Base-by-base conservation (phyloP, 1,140 invertebrate genomes). In the Sarcophaga peregrina region DNA sequence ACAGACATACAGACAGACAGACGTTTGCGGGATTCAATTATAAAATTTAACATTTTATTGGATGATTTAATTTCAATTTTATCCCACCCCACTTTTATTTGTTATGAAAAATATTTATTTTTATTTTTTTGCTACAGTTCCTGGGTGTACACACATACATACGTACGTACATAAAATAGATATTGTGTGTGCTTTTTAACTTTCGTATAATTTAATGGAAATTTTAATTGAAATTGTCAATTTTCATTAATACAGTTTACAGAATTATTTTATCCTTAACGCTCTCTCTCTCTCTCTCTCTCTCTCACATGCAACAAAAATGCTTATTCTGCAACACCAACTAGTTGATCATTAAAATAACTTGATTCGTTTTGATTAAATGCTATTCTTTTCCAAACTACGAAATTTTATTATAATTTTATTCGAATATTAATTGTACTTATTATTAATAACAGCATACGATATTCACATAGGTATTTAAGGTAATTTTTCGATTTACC, bases 151-250 rank as follows among this genome's bases (percentile, higher is more conserved):
- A 50, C 8, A n/a, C n/a, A n/a, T n/a, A n/a, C n/a, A n/a, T n/a
- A n/a, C n/a, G n/a, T n/a, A n/a, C 25, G 4, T 37, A 37, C 4
- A 4, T 37, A 62, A 62, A 68, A 68, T n/a, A n/a, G n/a, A n/a
- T n/a, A 37, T 37, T 37, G 25, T 37, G 25, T 37, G 25, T 37
- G 25, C 25, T 4, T 37, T n/a, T 37, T 37, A 37, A 37, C 25
- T 37, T 72, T 72, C 62, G 9, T 17, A 78, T 78, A 78, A 78
- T 78, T 78, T 47, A 78, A 78, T 78, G 50, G 75, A 78, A 78
- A 20, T 78, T 78, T 78, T 78, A 78, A 78, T 78, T 78, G 37
- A 78, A 78, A 78, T 78, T 78, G 75, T 78, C 75, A 78, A 78
- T 78, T 78, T 78, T 78, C 48, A 78, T 78, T 78, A 78, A 78